Evolutionary conservation across 1,140 invertebrate species (phyloP).

Genomic region (Holotrichia oblita): DNA sequence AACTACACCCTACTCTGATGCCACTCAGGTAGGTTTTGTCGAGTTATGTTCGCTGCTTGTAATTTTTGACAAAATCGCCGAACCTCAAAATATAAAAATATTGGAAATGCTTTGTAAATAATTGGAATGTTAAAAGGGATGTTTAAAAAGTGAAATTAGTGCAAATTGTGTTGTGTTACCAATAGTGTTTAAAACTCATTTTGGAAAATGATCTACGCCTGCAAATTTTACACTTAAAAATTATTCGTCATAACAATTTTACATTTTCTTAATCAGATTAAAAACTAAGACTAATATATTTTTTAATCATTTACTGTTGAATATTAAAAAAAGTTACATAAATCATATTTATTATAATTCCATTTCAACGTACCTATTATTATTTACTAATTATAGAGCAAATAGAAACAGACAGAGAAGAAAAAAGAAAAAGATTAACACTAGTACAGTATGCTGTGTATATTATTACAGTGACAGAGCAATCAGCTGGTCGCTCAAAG

Average conservation of each 20-base stretch:
- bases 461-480: not conserved
- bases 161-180: conserved; percentile 18
- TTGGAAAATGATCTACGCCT: not conserved
- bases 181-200: not conserved
- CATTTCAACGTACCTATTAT: not conserved
- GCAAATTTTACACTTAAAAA: not conserved
- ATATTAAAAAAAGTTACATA: no score
- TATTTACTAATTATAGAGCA: not conserved
- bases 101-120: conserved; percentile 6
- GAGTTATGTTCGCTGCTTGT: not conserved
- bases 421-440: not conserved
- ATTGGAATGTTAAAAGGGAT: not conserved
- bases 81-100: not conserved
- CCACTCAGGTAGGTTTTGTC: conserved; percentile 82
- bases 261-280: not conserved
- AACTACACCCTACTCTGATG: conserved; percentile 93
- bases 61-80: not conserved
- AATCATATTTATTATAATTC: no score
- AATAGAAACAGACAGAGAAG: not conserved
- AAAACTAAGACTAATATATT: no score
- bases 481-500: conserved; percentile 39
- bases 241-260: no score
- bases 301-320: no score
- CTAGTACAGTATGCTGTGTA: not conserved
- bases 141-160: conserved; percentile 26